Percentiles rank a stretch among this genome's conserved stretches.
Evolutionary conservation across 2,113 vertebrate genomes (phyloP).

Genomic region (Epinephelus lanceolatus): DNA sequence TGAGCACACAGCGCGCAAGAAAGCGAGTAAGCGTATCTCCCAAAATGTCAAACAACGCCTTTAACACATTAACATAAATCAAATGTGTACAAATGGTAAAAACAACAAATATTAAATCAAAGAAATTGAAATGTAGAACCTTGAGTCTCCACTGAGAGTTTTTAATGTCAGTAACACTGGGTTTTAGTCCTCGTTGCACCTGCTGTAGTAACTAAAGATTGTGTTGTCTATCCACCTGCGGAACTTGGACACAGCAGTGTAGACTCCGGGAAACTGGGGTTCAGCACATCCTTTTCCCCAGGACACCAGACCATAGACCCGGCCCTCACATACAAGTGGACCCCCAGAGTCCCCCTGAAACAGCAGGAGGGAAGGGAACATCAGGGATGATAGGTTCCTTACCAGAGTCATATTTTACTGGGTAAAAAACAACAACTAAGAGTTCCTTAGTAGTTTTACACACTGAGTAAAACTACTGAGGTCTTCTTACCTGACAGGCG

Average conservation of each 20-base stretch:
- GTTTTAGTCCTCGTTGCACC: slow-evolving; percentile 64
- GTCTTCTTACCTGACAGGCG: slow-evolving; percentile 82
- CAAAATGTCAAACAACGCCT: slow-evolving; percentile 4
- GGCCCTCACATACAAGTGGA: slow-evolving; percentile 87
- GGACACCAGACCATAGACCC: slow-evolving; percentile 87
- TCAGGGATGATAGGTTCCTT: background rate
- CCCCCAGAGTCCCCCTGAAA: slow-evolving; percentile 88
- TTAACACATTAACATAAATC: slow-evolving; percentile 30
- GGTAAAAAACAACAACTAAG: too few relatives aligned
- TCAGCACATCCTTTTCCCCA: slow-evolving; percentile 87
- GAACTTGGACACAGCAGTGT: slow-evolving; percentile 85
- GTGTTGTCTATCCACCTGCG: slow-evolving; percentile 87
- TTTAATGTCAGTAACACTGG: background rate
- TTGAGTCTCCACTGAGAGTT: background rate
- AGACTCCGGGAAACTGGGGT: slow-evolving; percentile 86
- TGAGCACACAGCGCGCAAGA: background rate
- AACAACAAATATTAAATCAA: slow-evolving; percentile 12
- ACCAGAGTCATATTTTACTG: too few relatives aligned
- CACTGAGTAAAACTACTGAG: background rate
- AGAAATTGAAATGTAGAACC: slow-evolving; percentile 26
- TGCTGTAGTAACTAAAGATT: slow-evolving; percentile 81
- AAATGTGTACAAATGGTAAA: slow-evolving; percentile 39
- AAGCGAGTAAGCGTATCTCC: background rate
- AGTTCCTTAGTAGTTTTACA: background rate
- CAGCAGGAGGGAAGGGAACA: background rate